Evolutionary conservation across 2,888 invertebrate species (phyloP).

Genomic region (Archaeoteleia sp.): DNA sequence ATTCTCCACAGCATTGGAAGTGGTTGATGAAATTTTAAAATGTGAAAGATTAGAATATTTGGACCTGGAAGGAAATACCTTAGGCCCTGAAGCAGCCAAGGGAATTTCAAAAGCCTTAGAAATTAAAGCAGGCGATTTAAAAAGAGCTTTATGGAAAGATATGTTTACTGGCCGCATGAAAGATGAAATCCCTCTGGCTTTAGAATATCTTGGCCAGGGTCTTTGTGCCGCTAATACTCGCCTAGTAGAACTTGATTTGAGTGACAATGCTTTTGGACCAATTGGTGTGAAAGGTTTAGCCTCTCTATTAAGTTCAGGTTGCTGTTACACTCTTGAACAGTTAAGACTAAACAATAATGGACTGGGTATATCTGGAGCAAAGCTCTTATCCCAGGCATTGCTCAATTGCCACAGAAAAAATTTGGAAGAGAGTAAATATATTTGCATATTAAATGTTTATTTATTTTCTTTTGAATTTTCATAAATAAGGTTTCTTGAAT

Average conservation of each 20-base stretch:
- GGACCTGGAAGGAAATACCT: constrained; percentile 93
- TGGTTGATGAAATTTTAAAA: constrained; percentile 85
- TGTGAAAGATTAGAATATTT: constrained; percentile 83
- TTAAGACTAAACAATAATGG: constrained; percentile 96
- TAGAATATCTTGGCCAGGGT: constrained; percentile 86
- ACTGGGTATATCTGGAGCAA: constrained; percentile 92
- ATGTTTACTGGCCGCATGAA: constrained; percentile 97
- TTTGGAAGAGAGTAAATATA: constrained; percentile 77
- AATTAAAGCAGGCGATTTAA: constrained; percentile 84
- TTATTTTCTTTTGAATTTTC: too few relatives aligned
- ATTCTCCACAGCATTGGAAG: constrained; percentile 78
- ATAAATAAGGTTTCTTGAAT: too few relatives aligned
- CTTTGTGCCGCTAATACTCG: constrained; percentile 87
- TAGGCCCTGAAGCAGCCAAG: constrained; percentile 92
- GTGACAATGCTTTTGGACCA: constrained; percentile 98
- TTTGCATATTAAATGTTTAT: background rate
- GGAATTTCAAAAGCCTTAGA: constrained; percentile 88
- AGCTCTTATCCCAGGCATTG: constrained; percentile 85
- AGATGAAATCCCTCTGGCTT: constrained; percentile 93
- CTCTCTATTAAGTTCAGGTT: constrained; percentile 86
- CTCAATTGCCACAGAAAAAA: constrained; percentile 81
- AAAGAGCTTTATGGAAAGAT: constrained; percentile 93
- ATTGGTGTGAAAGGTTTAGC: constrained; percentile 93
- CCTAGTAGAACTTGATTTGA: constrained; percentile 90
- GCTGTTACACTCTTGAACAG: constrained; percentile 89